A percentile compares a stretch with the other conserved stretches of the same genome.
These are phyloP conservation scores for Gadus macrocephalus DNA, from an alignment of 2,113 vertebrate species.

Conservation along the genomic window DNA sequence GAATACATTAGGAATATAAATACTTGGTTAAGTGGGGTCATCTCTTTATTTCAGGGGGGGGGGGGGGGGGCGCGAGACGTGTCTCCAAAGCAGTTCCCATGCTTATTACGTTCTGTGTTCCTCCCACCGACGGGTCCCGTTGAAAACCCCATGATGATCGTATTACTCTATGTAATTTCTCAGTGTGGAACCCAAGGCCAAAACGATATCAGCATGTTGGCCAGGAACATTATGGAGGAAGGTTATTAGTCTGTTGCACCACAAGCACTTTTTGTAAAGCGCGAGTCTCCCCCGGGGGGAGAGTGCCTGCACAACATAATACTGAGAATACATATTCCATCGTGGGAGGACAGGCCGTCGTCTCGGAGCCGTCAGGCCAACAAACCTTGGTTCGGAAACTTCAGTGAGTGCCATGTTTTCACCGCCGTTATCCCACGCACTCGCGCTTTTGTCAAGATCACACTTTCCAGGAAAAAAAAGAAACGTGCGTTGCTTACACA, in stretches of 20 bases:
- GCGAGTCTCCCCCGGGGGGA: not conserved
- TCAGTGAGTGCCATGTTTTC: not conserved
- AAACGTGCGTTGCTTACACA: no score
- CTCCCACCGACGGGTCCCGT: not conserved
- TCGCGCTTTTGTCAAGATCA: no score
- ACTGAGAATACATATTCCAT: slow-evolving; percentile 18
- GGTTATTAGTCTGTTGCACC: not conserved
- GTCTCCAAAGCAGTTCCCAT: not conserved
- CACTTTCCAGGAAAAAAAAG: no score
- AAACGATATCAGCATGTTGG: not conserved
- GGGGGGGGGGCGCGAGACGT: no score
- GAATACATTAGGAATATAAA: no score
- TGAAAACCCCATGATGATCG: not conserved
- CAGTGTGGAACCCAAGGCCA: not conserved
- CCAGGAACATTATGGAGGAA: not conserved
- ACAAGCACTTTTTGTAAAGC: not conserved
- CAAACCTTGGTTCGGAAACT: not conserved
- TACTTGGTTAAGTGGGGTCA: no score
- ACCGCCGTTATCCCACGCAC: no score
- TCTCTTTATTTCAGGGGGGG: no score
- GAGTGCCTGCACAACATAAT: slow-evolving; percentile 12
- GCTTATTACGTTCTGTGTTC: not conserved
- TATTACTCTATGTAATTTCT: not conserved
- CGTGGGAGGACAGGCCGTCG: slow-evolving; percentile 18
- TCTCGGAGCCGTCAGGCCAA: not conserved